Conservation (phyloP, 2,113 vertebrate species). For the Tichodroma muraria region DNA sequence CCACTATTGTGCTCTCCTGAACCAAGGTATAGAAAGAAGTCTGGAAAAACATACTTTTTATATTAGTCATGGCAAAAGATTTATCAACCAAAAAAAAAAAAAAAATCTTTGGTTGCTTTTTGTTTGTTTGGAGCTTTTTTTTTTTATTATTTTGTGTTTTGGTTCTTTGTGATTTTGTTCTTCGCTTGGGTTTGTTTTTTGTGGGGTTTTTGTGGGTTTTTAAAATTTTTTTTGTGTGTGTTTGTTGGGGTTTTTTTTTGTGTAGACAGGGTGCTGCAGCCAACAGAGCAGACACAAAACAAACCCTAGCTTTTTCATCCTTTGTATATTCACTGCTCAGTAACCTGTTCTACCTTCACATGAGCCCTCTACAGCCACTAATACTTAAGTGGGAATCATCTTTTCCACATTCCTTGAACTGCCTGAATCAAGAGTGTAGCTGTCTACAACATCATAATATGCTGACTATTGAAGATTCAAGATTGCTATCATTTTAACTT, state of each 20-base stretch:
- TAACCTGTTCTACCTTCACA: neutral
- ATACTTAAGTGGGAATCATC: neutral
- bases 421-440: neutral
- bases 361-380: neutral
- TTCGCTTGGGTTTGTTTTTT: neutral
- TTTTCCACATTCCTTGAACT: neutral
- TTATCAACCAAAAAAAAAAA: neutral
- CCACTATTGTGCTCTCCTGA: neutral
- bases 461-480: neutral
- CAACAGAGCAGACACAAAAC: neutral
- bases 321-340: neutral
- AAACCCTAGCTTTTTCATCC: neutral
- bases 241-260: neutral
- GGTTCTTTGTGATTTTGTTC: neutral
- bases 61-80: neutral
- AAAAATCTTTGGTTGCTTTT: neutral
- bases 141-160: neutral
- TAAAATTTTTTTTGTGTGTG: neutral
- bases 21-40: neutral
- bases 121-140: neutral
- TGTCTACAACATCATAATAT: neutral
- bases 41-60: neutral
- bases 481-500: neutral
- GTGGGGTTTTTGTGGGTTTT: neutral
- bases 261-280: neutral